A percentile compares a stretch with the other conserved stretches of the same genome.
These are phyloP conservation scores for Bombus sylvicola DNA, from an alignment of 1,140 invertebrate species.

Conservation along the genomic window DNA sequence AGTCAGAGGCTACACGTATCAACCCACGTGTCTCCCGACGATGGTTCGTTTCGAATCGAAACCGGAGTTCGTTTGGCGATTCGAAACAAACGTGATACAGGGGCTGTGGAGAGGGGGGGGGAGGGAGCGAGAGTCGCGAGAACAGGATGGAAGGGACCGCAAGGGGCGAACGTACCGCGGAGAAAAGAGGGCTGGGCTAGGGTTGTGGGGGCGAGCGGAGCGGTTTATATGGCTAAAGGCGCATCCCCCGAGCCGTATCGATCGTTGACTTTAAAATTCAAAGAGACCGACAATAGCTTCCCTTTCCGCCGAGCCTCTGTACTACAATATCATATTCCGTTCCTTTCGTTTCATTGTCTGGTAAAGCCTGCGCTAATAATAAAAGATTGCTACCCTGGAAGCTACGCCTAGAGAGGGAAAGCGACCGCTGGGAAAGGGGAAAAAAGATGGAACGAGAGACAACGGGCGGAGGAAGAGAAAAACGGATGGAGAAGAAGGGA, in stretches of 20 bases:
- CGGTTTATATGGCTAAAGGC: slow-evolving; percentile 80
- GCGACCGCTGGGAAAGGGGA: background rate
- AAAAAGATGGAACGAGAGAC: slow-evolving; percentile 47
- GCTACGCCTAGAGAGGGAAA: slow-evolving; percentile 61
- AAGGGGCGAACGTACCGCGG: slow-evolving; percentile 39
- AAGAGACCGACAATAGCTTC: slow-evolving; percentile 84
- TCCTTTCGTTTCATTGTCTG: slow-evolving; percentile 83
- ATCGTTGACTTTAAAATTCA: slow-evolving; percentile 84
- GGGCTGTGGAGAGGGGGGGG: no score
- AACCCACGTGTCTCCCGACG: background rate
- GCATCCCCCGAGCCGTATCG: slow-evolving; percentile 81
- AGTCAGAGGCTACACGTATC: background rate
- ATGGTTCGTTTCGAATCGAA: background rate
- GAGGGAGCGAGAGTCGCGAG: slow-evolving; percentile 54
- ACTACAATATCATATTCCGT: slow-evolving; percentile 83
- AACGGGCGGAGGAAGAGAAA: slow-evolving; percentile 18
- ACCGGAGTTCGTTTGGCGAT: background rate
- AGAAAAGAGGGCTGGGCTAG: slow-evolving; percentile 42
- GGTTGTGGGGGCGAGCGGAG: slow-evolving; percentile 62
- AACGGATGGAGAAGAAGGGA: slow-evolving; percentile 52
- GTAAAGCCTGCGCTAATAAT: slow-evolving; percentile 83
- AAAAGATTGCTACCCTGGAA: slow-evolving; percentile 83
- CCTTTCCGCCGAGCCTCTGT: slow-evolving; percentile 74
- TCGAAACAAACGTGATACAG: background rate
- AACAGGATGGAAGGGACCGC: background rate